Evolutionary conservation across 2,888 invertebrate genomes (phyloP), one percentile per base, ranked within the genome.

Genomic region (Entomobrya multifasciata): DNA sequence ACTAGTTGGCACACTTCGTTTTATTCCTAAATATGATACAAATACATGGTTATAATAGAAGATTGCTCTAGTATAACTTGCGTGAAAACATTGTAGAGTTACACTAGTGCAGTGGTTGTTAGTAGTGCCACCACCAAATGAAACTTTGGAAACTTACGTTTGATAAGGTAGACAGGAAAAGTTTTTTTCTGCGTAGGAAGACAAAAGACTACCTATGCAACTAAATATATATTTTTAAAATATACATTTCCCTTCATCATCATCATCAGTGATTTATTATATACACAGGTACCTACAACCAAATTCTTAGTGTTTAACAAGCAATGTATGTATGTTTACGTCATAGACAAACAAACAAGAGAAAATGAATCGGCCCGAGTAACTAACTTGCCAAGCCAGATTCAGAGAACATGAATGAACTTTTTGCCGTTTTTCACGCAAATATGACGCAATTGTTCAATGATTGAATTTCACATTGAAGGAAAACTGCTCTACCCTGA

Each of bases 281-380:
- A n/a, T n/a, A n/a, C n/a, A n/a, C n/a, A n/a, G n/a, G n/a, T n/a
- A n/a, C n/a, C n/a, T n/a, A n/a, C n/a, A n/a, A n/a, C n/a, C n/a
- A n/a, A n/a, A n/a, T n/a, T n/a, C n/a, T n/a, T n/a, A n/a, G n/a
- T n/a, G n/a, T n/a, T n/a, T n/a, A n/a, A n/a, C n/a, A n/a, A n/a
- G n/a, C n/a, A n/a, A n/a, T n/a, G 36, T 72, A 70, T n/a, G 3
- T 27, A 8, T 52, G 20, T 17, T 6, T 49, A 74, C 27, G n/a
- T 27, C n/a, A 36, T 22, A 30, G 62, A 25, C 62, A 44, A 62
- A n/a, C 55, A 27, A n/a, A 60, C 15, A 44, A 44, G 57, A 65
- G 67, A 65, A 76, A 76, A 76, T 76, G 76, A 83, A 76, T 62
- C 47, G 76, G 65, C 76, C 83, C n/a, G n/a, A 22, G 49, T 83